Evolutionary conservation across 2,888 invertebrate genomes (phyloP), one percentile per base, ranked within the genome.

Genomic region (Lasius fuliginosus): DNA sequence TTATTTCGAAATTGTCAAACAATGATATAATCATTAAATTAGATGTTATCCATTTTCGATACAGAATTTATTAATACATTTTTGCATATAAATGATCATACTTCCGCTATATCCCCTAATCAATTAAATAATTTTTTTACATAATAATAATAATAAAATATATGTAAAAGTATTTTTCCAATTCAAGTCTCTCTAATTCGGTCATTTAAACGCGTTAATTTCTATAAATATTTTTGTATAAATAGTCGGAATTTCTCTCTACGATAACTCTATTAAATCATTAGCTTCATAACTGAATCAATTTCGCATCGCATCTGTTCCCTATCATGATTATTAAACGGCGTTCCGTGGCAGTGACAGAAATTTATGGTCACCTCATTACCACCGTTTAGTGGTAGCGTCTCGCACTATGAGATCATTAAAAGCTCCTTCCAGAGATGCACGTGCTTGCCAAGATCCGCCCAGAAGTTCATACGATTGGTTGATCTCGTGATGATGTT

Each of bases 381-480:
- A 93, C 92, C 91, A 92, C 85, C 92, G 91, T 92, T 92, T 92
- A 93, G 91, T 87, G 89, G 87, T 85, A 84, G 87, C 89, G 90
- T 91, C 91, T 83, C 87, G 85, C 89, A 90, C 81, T 91, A 92
- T 92, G 92, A 92, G 92, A 93, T 93, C 91, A 92, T 92, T 92
- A 92, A 90, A 90, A 90, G 88, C 86, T 91, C 86, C 89, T 89
- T 85, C 89, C 85, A 86, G 89, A 91, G 85, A 87, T 88, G 87
- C 91, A 92, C 90, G 92, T 92, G 92, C 88, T 90, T 93, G 94
- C 94, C 94, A 94, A 94, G 94, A 90, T 90, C 92, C 94, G 94
- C 94, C 94, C 94, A 93, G 86, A 82, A 81, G 86, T 71, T 56
- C 58, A 60, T 82, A 69, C 86, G 91, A 94, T 94, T 94, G 94